Conservation (phyloP, 2,797 vertebrate genomes). For the Acipenser transmontanus region DNA sequence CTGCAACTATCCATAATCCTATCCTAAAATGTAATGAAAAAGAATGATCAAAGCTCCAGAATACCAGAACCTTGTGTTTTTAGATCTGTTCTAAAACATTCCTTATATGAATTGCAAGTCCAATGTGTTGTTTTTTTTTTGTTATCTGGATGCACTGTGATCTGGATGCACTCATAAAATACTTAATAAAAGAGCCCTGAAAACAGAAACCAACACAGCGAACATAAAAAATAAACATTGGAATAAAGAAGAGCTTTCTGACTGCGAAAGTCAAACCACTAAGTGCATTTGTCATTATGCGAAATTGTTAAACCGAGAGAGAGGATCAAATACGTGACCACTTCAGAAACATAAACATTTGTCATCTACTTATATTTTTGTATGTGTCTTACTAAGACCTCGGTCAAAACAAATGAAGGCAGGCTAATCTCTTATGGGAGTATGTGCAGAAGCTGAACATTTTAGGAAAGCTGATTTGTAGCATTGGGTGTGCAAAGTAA, state of each 20-base stretch:
- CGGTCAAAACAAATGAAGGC: slow-evolving; percentile 36
- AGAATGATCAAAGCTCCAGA: too few relatives aligned
- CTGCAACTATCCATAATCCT: too few relatives aligned
- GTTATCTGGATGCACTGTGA: too few relatives aligned
- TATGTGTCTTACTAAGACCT: slow-evolving; percentile 55
- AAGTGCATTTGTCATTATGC: slow-evolving; percentile 58
- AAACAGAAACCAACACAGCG: too few relatives aligned
- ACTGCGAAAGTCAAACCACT: slow-evolving; percentile 52
- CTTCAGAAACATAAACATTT: slow-evolving; percentile 72
- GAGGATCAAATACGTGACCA: slow-evolving; percentile 63
- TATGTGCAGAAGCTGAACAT: slow-evolving; percentile 9
- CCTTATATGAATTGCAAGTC: too few relatives aligned
- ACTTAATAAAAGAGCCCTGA: too few relatives aligned
- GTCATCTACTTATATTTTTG: slow-evolving; percentile 70
- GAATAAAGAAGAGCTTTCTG: background rate
- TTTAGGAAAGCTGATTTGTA: slow-evolving; percentile 21
- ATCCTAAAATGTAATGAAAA: too few relatives aligned
- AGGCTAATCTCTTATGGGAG: slow-evolving; percentile 54
- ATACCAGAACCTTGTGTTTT: too few relatives aligned
- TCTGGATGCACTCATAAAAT: too few relatives aligned
- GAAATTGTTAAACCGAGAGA: slow-evolving; percentile 53
- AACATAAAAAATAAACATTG: background rate
- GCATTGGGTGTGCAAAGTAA: too few relatives aligned
- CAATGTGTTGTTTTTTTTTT: too few relatives aligned
- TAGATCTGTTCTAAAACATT: too few relatives aligned